phyloP scores from a whole-genome alignment of 1,140 invertebrate species.

The Ceratoteleas bidentatus region DNA sequence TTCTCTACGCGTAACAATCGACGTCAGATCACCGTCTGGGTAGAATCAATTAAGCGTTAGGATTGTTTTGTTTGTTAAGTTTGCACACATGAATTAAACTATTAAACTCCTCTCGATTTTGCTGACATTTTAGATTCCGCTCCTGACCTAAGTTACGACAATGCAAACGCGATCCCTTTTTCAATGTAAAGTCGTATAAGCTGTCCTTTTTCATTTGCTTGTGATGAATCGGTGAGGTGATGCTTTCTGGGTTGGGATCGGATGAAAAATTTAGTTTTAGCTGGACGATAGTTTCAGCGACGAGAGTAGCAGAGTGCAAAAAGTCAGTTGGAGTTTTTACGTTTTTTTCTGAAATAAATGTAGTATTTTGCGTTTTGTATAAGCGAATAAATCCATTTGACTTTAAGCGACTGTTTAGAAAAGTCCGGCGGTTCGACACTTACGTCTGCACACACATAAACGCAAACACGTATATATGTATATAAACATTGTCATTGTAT shows the following conservation, averaged over 20 bases:
- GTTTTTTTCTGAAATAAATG: no score
- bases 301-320: no score
- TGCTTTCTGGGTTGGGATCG: no score
- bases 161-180: neutral
- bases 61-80: constrained; percentile 60
- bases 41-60: constrained; percentile 30
- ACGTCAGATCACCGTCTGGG: constrained; percentile 10
- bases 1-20: constrained; percentile 10
- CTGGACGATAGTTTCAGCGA: no score
- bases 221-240: no score
- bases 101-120: constrained; percentile 22
- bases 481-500: constrained; percentile 61
- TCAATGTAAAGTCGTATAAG: no score
- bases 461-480: constrained; percentile 35
- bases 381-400: constrained; percentile 15
- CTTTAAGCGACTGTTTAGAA: constrained; percentile 18
- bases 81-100: constrained; percentile 51
- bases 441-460: constrained; percentile 16
- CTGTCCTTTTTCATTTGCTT: no score
- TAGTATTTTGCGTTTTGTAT: constrained; percentile 37
- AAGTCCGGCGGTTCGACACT: constrained; percentile 2
- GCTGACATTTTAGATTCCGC: neutral
- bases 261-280: no score
- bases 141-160: neutral
- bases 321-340: no score